Evolutionary conservation across 2,113 vertebrate genomes (phyloP).

Genomic region (Mungos mungo): DNA sequence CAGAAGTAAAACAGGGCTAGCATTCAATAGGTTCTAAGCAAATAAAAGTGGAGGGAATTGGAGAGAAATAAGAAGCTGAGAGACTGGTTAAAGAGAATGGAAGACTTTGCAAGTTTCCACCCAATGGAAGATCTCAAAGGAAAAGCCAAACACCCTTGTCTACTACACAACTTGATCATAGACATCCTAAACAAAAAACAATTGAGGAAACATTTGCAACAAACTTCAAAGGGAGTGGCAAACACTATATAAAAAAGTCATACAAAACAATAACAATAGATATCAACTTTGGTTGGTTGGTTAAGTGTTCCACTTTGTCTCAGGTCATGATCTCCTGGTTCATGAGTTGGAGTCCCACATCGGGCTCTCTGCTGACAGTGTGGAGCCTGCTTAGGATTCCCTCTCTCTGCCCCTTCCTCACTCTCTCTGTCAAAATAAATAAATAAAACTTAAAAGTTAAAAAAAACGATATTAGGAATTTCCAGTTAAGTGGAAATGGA

Average conservation of each 20-base stretch:
- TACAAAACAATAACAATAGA: not conserved
- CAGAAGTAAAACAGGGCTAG: not conserved
- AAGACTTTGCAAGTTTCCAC: not conserved
- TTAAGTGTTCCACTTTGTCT: not conserved
- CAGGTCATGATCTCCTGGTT: not conserved
- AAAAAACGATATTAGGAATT: not conserved
- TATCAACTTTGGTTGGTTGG: not conserved
- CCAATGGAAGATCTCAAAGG: not conserved
- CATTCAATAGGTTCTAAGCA: not conserved
- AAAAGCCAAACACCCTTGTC: not conserved
- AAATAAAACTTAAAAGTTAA: not conserved
- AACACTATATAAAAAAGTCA: not conserved
- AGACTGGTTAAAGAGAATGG: not conserved
- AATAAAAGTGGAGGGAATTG: not conserved
- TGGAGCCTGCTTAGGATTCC: not conserved
- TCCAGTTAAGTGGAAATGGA: not conserved
- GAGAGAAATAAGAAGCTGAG: not conserved
- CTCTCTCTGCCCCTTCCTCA: not conserved
- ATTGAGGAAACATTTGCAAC: not conserved
- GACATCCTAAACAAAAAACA: not conserved
- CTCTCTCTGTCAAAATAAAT: not conserved
- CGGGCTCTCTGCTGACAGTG: not conserved
- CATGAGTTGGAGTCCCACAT: not conserved
- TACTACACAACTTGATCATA: not conserved
- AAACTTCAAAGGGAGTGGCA: not conserved